phyloP scores from a whole-genome alignment of 2,888 invertebrate genomes.

The Abrostola triplasia region DNA sequence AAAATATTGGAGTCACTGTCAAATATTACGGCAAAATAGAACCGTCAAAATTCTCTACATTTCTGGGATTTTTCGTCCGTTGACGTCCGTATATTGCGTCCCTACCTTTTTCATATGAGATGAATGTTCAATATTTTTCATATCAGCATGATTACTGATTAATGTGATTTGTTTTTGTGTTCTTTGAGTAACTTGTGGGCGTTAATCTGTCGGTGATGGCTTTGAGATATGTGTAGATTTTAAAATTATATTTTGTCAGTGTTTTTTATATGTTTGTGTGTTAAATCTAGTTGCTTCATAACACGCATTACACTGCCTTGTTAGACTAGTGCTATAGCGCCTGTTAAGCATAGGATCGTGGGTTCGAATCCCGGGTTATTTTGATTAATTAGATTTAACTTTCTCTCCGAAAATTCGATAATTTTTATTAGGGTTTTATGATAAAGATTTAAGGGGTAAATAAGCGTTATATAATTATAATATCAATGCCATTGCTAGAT shows the following conservation, averaged over 20 bases:
- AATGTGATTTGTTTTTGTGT: neutral
- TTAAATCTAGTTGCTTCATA: neutral
- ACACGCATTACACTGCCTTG: too few relatives aligned
- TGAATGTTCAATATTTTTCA: slow-evolving; percentile 16
- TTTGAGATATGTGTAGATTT: neutral
- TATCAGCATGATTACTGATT: neutral
- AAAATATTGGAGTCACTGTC: neutral
- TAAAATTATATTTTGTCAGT: neutral
- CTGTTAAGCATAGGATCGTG: too few relatives aligned
- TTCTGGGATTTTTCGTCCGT: slow-evolving; percentile 1
- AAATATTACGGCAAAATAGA: slow-evolving; percentile 9
- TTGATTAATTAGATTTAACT: too few relatives aligned
- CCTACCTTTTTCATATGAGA: slow-evolving; percentile 3
- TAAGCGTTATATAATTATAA: too few relatives aligned
- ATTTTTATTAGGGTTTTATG: too few relatives aligned
- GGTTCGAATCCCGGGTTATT: too few relatives aligned
- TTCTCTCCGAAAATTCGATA: too few relatives aligned
- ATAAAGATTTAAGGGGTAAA: too few relatives aligned
- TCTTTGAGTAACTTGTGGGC: neutral
- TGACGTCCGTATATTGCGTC: neutral
- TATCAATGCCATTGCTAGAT: too few relatives aligned
- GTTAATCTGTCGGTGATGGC: slow-evolving; percentile 1
- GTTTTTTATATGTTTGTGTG: neutral
- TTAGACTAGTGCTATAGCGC: too few relatives aligned
- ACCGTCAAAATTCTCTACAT: slow-evolving; percentile 27